phyloP scores from a whole-genome alignment of 2,797 vertebrate genomes.

The Salmo trutta region DNA sequence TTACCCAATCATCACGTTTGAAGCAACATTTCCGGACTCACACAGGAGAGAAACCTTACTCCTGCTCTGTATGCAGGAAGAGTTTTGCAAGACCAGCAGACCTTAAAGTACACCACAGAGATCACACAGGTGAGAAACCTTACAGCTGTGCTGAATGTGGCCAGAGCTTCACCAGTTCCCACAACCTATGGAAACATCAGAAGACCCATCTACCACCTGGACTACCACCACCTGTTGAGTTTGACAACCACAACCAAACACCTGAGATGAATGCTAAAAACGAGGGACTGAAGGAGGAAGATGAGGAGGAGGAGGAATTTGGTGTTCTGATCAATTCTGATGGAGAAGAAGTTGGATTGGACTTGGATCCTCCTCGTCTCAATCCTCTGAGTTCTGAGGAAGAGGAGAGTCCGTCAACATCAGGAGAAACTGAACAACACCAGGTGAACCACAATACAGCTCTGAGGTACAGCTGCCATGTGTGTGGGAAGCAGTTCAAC shows the following conservation, averaged over 20 bases:
- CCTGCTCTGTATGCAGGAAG: constrained; percentile 3
- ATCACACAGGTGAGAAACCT: constrained; percentile 13
- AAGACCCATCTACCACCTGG: neutral
- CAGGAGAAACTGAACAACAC: neutral
- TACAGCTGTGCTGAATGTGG: neutral
- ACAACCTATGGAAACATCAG: neutral
- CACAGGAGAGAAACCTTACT: constrained; percentile 6
- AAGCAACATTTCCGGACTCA: neutral
- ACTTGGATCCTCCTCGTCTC: neutral
- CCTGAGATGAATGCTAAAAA: neutral
- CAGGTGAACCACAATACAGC: neutral
- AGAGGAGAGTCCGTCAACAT: neutral
- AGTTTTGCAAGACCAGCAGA: neutral
- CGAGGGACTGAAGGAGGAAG: neutral
- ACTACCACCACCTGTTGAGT: neutral
- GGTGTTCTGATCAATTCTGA: neutral
- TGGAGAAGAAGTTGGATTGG: constrained; percentile 1
- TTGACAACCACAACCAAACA: neutral
- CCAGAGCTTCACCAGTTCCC: neutral
- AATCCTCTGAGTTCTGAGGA: neutral
- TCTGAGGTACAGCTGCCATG: neutral
- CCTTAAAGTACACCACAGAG: constrained; percentile 2
- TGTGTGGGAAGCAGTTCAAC: constrained; percentile 11
- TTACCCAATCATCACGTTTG: neutral
- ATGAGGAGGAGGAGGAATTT: neutral